Base-by-base conservation (phyloP, 2,113 vertebrate genomes). In the Coryphaenoides rupestris region DNA sequence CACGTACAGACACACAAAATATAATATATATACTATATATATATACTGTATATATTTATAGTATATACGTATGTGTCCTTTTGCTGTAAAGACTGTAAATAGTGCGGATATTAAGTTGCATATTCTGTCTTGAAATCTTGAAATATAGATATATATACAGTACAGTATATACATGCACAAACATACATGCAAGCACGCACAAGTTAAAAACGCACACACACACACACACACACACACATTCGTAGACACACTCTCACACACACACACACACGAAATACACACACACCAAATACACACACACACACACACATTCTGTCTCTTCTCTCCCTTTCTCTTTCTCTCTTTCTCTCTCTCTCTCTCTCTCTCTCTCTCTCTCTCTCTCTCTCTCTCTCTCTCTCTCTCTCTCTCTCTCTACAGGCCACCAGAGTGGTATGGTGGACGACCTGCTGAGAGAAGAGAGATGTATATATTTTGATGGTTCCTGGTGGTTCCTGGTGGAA, bases 401-500 rank as follows among this genome's bases (percentile, higher is more conserved):
- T 40, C 33, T 40, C 28, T 33, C 6, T 5, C 17, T 50, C 16
- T 50, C 47, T 50, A 12, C 9, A 40, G 33, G 33, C 33, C 33
- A 6, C 33, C 6, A 40, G 33, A 40, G 21, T 22, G 69, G 67
- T n/a, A n/a, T n/a, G 73, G 62, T 57, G 63, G 63, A 72, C 60
- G 33, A 58, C 15, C 19, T 1, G 12, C 52, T 72, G 58, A 66
- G 62, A 59, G 66, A 58, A 53, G 68, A 70, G 73, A 66, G 58
- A 70, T 73, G 76, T 74, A 60, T 79, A 56, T 67, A 67, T 66
- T 76, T 83, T 74, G 69, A 74, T 76, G 66, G 84, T 82, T 40
- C 12, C 21, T 21, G 12, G 19, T 1, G 21, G 19, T 23, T 75
- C 74, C 73, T 76, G 76, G 66, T 74, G 78, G 79, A 81, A 78